These are phyloP conservation scores for Melanaphis sacchari DNA, from an alignment of 1,140 invertebrate genomes.

Conservation along the genomic window DNA sequence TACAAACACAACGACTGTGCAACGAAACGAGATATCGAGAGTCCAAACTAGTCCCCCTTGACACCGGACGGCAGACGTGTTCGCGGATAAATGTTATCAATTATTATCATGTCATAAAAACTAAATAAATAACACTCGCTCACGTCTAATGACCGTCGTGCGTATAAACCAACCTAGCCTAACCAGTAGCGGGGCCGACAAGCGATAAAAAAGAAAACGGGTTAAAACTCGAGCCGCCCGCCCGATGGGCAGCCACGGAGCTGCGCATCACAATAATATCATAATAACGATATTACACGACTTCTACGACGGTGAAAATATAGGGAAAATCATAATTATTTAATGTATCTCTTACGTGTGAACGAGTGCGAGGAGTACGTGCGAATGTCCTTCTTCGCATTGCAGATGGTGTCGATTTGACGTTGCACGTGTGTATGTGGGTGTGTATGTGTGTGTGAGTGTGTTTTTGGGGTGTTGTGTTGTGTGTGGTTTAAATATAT, in stretches of 20 bases:
- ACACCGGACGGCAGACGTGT: constrained; percentile 8
- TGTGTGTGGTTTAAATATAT: not conserved
- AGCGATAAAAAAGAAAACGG: constrained; percentile 2
- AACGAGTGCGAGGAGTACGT: not conserved
- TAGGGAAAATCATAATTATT: not conserved
- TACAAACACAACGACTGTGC: not conserved
- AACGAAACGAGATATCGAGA: constrained; percentile 39
- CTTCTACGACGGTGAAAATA: not conserved
- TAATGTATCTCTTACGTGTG: constrained; percentile 27
- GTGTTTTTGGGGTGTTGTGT: not conserved
- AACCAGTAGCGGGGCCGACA: not conserved
- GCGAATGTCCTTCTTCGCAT: not conserved
- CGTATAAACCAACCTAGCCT: no score
- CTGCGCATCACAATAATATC: not conserved
- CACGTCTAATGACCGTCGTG: not conserved
- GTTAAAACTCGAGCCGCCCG: constrained; percentile 19
- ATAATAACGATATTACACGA: not conserved
- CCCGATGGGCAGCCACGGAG: not conserved
- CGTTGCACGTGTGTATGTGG: constrained; percentile 60
- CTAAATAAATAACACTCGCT: not conserved
- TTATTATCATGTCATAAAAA: not conserved
- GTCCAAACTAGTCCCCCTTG: constrained; percentile 40
- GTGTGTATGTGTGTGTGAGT: not conserved
- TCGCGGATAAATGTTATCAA: not conserved
- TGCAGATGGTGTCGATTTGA: not conserved